phyloP scores from a whole-genome alignment of 2,888 invertebrate species.

The Gasteruption jaculator region DNA sequence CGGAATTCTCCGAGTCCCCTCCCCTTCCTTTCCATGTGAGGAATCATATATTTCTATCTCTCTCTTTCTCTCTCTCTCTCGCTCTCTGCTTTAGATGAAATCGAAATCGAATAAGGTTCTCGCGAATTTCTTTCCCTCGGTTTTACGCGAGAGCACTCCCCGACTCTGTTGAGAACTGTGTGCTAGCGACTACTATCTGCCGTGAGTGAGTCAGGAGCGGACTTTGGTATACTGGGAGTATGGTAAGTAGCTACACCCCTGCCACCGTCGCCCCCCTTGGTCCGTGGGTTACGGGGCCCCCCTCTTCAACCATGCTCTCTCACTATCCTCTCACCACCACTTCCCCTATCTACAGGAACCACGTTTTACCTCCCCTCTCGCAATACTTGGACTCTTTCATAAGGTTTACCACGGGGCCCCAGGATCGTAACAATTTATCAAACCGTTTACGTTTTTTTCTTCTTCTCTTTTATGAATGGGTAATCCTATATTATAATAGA shows the following conservation, averaged over 20 bases:
- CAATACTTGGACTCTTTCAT: conserved; percentile 11
- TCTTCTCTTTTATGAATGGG: too few species aligned
- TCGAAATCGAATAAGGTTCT: conserved; percentile 15
- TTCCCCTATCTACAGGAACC: conserved; percentile 22
- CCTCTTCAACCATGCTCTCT: conserved; percentile 4
- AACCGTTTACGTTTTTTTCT: too few species aligned
- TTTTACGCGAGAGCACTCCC: too few species aligned
- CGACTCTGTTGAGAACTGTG: conserved; percentile 31
- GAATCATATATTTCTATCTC: too few species aligned
- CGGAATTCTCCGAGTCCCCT: too few species aligned
- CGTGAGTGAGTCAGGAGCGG: conserved; percentile 40
- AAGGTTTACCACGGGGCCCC: conserved; percentile 22
- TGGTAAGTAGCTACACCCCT: conserved; percentile 50
- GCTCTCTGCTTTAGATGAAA: conserved; percentile 16
- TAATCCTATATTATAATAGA: too few species aligned
- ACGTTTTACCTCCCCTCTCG: conserved; percentile 23
- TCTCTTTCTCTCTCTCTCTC: conserved; percentile 20
- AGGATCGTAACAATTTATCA: conserved; percentile 30
- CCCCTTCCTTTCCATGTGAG: too few species aligned
- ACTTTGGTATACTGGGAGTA: conserved; percentile 48
- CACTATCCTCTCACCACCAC: conserved; percentile 16
- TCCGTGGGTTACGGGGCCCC: conserved; percentile 12
- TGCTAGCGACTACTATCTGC: conserved; percentile 46
- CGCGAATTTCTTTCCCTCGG: conserved; percentile 17
- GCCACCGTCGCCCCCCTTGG: conserved; percentile 32